These are phyloP conservation scores for Garra rufa DNA, from an alignment of 2,113 vertebrate species.

Conservation along the genomic window DNA sequence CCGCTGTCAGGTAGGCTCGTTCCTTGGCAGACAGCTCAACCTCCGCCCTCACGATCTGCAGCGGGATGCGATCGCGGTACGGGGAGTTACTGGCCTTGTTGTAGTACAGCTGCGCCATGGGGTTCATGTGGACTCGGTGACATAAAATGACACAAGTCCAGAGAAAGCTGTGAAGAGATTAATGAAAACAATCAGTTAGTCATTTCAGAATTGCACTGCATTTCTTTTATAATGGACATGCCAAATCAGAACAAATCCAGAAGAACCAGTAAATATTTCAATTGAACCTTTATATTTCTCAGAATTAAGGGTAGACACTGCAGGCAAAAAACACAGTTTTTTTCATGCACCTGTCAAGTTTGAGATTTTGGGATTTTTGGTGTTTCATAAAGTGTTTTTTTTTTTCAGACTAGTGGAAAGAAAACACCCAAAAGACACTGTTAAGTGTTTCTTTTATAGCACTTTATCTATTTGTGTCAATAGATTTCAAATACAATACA, in stretches of 20 bases:
- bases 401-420: too few species aligned
- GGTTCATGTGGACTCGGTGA: conserved; percentile 68
- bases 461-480: too few species aligned
- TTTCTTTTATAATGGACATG: not conserved
- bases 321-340: too few species aligned
- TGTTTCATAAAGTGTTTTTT: too few species aligned
- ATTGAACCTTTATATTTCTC: too few species aligned
- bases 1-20: conserved; percentile 92
- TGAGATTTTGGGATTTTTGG: too few species aligned
- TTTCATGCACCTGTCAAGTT: too few species aligned
- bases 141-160: conserved; percentile 24
- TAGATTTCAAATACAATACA: too few species aligned
- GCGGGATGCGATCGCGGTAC: conserved; percentile 92
- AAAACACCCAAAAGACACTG: too few species aligned
- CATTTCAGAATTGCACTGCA: not conserved
- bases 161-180: conserved; percentile 27
- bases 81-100: conserved; percentile 94
- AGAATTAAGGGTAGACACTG: too few species aligned
- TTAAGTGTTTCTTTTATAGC: too few species aligned
- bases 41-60: conserved; percentile 95
- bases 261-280: too few species aligned
- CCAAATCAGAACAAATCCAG: not conserved
- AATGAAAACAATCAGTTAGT: not conserved
- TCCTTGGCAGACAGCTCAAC: conserved; percentile 92
- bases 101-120: conserved; percentile 97